Evolutionary conservation across 2,113 vertebrate genomes (phyloP).

Genomic region (Gnathonemus echidnorhynchus): DNA sequence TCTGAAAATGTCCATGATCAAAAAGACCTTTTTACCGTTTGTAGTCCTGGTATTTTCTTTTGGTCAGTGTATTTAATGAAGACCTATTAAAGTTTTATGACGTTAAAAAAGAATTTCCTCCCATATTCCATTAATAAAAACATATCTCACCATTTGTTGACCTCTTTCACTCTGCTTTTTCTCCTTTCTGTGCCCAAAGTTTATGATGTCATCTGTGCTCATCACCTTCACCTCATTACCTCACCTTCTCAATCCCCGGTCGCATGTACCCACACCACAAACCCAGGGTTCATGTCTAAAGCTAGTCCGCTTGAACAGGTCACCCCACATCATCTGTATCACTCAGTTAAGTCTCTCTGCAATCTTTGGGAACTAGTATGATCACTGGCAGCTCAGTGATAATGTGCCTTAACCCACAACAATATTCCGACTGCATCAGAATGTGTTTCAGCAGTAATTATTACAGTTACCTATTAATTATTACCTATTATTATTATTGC

Average conservation of each 20-base stretch:
- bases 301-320: not conserved
- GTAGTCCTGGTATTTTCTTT: not conserved
- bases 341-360: not conserved
- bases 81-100: not conserved
- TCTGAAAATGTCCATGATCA: not conserved
- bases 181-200: not conserved
- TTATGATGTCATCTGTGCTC: not conserved
- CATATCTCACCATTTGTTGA: slow-evolving; percentile 28
- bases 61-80: not conserved
- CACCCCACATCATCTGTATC: not conserved
- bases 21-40: not conserved
- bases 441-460: not conserved
- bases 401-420: not conserved
- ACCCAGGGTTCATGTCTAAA: not conserved
- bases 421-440: not conserved
- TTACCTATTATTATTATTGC: not conserved
- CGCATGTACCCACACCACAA: not conserved
- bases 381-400: not conserved
- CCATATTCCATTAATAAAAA: slow-evolving; percentile 29
- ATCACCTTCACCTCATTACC: not conserved
- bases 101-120: not conserved
- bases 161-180: slow-evolving; percentile 7
- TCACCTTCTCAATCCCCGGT: not conserved
- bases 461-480: too few species aligned
- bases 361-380: not conserved